These are phyloP conservation scores for Apostichopus leukothele DNA, from an alignment of 53 echinoderm and acorn worm species.

Conservation along the genomic window DNA sequence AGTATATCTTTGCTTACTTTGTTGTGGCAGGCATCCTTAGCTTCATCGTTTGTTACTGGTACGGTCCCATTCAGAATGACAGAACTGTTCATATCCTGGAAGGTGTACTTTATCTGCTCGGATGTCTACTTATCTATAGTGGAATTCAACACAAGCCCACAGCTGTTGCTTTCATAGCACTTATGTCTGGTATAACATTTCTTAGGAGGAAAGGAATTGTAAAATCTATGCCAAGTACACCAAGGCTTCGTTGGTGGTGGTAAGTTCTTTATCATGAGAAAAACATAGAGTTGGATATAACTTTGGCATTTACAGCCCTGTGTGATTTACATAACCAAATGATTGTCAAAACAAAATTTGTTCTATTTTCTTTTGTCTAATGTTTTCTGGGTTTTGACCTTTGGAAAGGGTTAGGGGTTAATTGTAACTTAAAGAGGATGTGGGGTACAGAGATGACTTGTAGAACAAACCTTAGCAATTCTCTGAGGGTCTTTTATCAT, in stretches of 20 bases:
- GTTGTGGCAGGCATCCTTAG: constrained; percentile 73
- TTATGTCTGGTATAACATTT: constrained; percentile 38
- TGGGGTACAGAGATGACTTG: no score
- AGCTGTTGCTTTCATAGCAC: constrained; percentile 63
- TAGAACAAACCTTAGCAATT: no score
- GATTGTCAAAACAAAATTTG: not conserved
- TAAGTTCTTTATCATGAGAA: not conserved
- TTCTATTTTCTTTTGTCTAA: not conserved
- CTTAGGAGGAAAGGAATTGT: not conserved
- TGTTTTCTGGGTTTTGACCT: not conserved
- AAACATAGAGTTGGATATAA: no score
- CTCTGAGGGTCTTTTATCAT: no score
- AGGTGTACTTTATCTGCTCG: constrained; percentile 65
- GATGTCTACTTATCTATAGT: constrained; percentile 67
- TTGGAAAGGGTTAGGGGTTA: no score
- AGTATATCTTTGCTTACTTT: constrained; percentile 74
- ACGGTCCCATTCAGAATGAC: constrained; percentile 79
- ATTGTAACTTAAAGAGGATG: no score
- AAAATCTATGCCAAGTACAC: not conserved
- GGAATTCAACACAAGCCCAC: constrained; percentile 71
- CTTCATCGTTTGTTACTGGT: constrained; percentile 94
- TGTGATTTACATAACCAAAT: no score
- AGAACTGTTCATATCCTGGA: constrained; percentile 83
- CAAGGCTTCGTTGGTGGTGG: constrained; percentile 1
- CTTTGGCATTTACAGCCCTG: no score